These are phyloP conservation scores for Melanargia galathea DNA, from an alignment of 2,888 invertebrate species.

Conservation along the genomic window DNA sequence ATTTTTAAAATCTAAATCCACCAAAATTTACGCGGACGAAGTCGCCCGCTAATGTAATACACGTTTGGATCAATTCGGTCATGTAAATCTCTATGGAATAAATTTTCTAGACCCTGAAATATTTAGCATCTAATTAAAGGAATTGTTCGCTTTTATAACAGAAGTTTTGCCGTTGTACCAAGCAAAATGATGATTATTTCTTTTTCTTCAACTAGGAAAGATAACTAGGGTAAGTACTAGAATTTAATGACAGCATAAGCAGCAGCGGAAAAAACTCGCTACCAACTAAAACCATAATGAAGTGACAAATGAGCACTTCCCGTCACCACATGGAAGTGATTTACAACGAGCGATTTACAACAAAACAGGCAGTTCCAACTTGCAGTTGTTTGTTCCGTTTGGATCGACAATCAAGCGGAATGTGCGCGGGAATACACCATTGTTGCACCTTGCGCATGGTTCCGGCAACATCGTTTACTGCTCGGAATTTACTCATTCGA, in stretches of 20 bases:
- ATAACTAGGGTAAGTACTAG: not conserved
- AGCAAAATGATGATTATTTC: too few species aligned
- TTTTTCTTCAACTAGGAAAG: not conserved
- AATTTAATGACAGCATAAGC: not conserved
- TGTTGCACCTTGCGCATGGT: not conserved
- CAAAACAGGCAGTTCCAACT: not conserved
- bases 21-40: too few species aligned
- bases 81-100: too few species aligned
- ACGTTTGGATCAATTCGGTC: too few species aligned
- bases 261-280: not conserved
- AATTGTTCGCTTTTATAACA: too few species aligned
- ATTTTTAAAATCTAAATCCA: too few species aligned
- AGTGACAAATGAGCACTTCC: not conserved
- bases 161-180: too few species aligned
- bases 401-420: not conserved
- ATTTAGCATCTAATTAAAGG: too few species aligned
- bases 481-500: too few species aligned
- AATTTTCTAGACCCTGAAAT: too few species aligned
- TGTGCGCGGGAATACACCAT: conserved; percentile 8
- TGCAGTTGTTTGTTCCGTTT: not conserved
- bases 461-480: not conserved
- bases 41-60: too few species aligned
- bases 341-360: not conserved
- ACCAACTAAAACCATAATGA: not conserved
- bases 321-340: conserved; percentile 4